Evolutionary conservation across 2,888 invertebrate genomes (phyloP).

Genomic region (Meiosimyza decipiens): DNA sequence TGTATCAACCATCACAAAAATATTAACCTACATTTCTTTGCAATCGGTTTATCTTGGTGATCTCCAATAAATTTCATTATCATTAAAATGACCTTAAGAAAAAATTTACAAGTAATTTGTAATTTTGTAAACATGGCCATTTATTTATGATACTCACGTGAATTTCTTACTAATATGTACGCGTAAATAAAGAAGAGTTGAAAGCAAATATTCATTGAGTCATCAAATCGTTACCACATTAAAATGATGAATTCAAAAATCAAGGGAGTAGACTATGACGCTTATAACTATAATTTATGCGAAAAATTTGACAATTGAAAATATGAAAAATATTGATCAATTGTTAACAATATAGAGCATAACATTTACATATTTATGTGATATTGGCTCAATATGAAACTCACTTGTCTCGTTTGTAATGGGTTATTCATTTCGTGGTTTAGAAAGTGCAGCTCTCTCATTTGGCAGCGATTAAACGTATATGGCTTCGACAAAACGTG

Average conservation of each 20-base stretch:
- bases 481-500: no score
- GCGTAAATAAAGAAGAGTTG: conserved; percentile 12
- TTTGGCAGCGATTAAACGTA: no score
- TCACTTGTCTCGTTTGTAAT: no score
- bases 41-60: no score
- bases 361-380: neutral
- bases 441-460: no score
- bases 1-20: no score
- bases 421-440: no score
- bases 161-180: conserved; percentile 1
- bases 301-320: neutral
- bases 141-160: neutral
- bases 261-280: neutral
- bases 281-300: no score
- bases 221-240: conserved; percentile 16
- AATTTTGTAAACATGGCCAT: conserved; percentile 3
- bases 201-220: conserved; percentile 23
- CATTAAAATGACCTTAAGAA: neutral
- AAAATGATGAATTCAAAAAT: conserved; percentile 30
- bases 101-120: neutral
- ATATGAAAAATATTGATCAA: neutral
- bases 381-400: neutral
- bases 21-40: no score
- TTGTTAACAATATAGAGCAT: neutral
- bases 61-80: no score